Base-by-base conservation (phyloP, 1,140 invertebrate genomes). In the Drosophila parvula region DNA sequence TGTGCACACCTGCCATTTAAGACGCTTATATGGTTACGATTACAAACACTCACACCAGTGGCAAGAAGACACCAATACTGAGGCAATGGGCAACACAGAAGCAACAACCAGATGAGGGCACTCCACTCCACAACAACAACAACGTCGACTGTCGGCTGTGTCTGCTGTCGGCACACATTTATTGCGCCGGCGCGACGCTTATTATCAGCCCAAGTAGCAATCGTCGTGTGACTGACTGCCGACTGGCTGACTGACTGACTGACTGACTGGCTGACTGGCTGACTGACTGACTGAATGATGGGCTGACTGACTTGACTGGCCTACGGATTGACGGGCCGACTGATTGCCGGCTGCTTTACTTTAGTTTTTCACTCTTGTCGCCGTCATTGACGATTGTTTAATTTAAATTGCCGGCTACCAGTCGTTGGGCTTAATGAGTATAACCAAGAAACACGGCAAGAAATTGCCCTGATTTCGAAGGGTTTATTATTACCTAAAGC, bases 1-100 rank as follows among this genome's bases (percentile, higher is more conserved):
- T 88, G 90, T 90, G 90, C 91, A 91, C 90, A 91, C 90, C 90
- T 91, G 90, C 90, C 90, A 91, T 85, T 91, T 85, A 89, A 89
- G 84, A 81, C 85, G 85, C 84, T 89, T 89, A 89, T 89, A 89
- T 89, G 84, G 84, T 89, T 89, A 81, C 84, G 84, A 89, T 89
- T 89, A 89, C 84, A 89, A 60, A 82, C 79, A 82, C 78, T 73
- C 53, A 68, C 30, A 69, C 48, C 57, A 48, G 48, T 65, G 27
- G 60, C 45, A 50, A 40, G 45, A 14, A 47, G 73, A 28, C 60
- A 74, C 36, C 71, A 34, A 34, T 50, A 67, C 64, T 22, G 22
- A n/a, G 32, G 43, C 57, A 60, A 44, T 60, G 27, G 75, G 38
- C 59, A 60, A 63, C 55, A 77, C 63, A 77, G 43, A 58, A 80